A percentile compares a stretch with the other conserved stretches of the same genome.
Conservation (phyloP, 2,113 vertebrate species). For the Phalacrocorax brasilianus region DNA sequence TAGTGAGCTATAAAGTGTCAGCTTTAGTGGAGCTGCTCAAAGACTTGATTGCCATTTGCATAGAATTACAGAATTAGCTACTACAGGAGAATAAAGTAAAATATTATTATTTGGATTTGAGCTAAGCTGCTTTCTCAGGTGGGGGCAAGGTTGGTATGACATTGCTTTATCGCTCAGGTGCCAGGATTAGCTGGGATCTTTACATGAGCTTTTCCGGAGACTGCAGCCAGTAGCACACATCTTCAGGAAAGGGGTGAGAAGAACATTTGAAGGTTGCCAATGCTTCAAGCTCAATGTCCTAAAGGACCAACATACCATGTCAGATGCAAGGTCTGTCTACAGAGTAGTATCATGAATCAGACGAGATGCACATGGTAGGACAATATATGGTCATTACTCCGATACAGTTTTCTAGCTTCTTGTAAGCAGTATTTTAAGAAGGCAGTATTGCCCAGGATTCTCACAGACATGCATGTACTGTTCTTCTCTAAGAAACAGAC, state of each 20-base stretch:
- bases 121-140: background rate
- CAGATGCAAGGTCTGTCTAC: background rate
- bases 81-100: background rate
- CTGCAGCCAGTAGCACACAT: background rate
- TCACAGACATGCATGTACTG: background rate
- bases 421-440: background rate
- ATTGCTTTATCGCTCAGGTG: background rate
- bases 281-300: background rate
- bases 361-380: background rate
- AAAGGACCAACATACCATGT: background rate
- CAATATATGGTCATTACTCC: background rate
- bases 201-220: background rate
- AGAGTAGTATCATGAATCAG: background rate
- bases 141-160: background rate
- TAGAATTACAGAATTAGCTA: slow-evolving; percentile 27
- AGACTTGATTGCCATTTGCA: background rate
- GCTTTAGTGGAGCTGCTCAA: slow-evolving; percentile 6
- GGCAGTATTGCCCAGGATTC: background rate
- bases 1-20: background rate
- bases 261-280: background rate
- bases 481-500: background rate
- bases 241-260: background rate
- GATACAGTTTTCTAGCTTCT: background rate
- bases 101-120: slow-evolving; percentile 20
- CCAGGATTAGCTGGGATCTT: background rate